Base-by-base conservation (phyloP, 2,888 invertebrate genomes). In the Zootermopsis nevadensis region DNA sequence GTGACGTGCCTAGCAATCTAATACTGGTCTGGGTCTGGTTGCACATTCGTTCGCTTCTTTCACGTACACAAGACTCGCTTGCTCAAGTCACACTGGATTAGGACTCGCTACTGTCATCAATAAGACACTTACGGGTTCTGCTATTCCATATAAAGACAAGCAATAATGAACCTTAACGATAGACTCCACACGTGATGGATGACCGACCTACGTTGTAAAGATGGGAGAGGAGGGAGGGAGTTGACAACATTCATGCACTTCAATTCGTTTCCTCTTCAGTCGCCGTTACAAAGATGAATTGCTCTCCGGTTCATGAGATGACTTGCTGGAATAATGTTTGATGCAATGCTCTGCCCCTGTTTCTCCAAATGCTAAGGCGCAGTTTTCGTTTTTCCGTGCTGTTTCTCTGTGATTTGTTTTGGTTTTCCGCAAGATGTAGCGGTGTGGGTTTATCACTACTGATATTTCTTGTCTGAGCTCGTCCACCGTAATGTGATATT, bases 101-200 rank as follows among this genome's bases (percentile, higher is more conserved):
- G 83, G 80, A 83, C 31, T 83, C 81, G 81, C 80, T 80, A 83
- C 80, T 76, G 82, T 82, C 84, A 82, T 84, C 84, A 83, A 83
- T 83, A 83, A 81, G 83, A 81, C 81, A 84, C 82, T 83, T 83
- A 83, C 84, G 60, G 79, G 80, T 84, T 81, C 83, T 82, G 80
- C 82, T 33, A 66, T 66, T 30, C 67, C 77, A 77, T 53, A 53
- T 48, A 77, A 30, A 48, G 53, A 53, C 77, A 6, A 77, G 77
- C 77, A 33, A 77, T 77, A 77, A 53, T 77, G 53, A 55, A 77
- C 77, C 77, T 77, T 31, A 77, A 53, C 77, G 30, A 33, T 77
- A 27, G 53, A 55, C 77, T 53, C 31, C 77, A 33, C 53, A 74
- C 69, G 82, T 55, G 82, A 82, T 82, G 69, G 30, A 72, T 83